These are phyloP conservation scores for Rhynchomys soricoides DNA, from an alignment of 2,113 vertebrate species.

Conservation along the genomic window DNA sequence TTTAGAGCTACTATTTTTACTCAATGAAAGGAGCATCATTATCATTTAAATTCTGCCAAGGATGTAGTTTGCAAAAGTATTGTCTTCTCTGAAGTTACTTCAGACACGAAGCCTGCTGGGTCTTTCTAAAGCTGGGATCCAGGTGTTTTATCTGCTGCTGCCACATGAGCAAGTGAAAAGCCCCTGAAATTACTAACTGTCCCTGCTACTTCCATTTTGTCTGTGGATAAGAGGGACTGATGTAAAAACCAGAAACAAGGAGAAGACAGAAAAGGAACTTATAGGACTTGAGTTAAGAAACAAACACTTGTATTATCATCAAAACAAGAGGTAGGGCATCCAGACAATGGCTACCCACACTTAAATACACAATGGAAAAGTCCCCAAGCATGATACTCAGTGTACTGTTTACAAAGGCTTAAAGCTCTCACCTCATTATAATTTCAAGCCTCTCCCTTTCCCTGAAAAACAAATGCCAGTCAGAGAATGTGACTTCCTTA, in stretches of 20 bases:
- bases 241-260: background rate
- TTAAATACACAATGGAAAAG: background rate
- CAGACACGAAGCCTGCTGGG: background rate
- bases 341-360: background rate
- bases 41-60: background rate
- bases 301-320: background rate
- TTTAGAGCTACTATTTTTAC: background rate
- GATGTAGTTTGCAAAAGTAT: background rate
- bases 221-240: background rate
- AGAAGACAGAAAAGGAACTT: background rate
- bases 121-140: background rate
- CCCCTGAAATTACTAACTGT: background rate
- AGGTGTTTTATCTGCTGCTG: background rate
- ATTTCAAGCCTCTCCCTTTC: constrained; percentile 38
- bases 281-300: background rate
- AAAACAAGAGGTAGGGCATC: background rate
- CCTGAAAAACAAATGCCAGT: constrained; percentile 52
- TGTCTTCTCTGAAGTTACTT: constrained; percentile 19
- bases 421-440: background rate
- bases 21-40: background rate
- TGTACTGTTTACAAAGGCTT: background rate
- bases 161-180: background rate
- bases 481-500: constrained; percentile 58
- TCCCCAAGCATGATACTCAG: background rate
- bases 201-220: background rate